Conservation (phyloP, 1,140 invertebrate genomes). For the Drosophila parvula region DNA sequence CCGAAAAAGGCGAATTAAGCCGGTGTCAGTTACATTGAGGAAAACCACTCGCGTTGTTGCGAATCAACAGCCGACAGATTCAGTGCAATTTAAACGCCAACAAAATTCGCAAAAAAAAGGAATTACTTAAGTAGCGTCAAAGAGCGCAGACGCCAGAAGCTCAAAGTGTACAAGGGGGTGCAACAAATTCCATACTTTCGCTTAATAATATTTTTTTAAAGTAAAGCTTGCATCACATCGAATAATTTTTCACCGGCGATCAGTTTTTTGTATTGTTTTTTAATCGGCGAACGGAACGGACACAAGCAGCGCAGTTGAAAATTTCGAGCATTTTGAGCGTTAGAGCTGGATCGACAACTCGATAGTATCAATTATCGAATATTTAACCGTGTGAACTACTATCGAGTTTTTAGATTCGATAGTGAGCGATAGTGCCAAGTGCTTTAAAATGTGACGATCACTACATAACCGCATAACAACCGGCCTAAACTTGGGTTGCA, state of each 20-base stretch:
- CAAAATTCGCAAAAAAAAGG: conserved; percentile 20
- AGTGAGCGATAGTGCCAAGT: too few species aligned
- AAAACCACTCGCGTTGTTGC: conserved; percentile 7
- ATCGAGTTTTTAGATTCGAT: too few species aligned
- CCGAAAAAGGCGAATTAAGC: conserved; percentile 5
- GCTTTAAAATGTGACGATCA: too few species aligned
- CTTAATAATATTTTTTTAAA: not conserved
- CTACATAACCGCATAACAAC: too few species aligned
- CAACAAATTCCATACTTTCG: not conserved
- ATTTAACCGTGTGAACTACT: too few species aligned
- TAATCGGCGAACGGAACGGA: not conserved
- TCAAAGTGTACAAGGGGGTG: not conserved
- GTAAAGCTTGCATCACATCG: not conserved
- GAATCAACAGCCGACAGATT: conserved; percentile 5
- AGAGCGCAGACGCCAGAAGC: conserved; percentile 2
- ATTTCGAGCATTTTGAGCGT: not conserved
- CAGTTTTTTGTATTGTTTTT: conserved; percentile 1
- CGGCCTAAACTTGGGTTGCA: too few species aligned
- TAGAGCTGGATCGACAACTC: too few species aligned
- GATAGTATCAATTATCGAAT: too few species aligned
- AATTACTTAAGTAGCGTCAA: conserved; percentile 6
- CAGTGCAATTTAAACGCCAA: conserved; percentile 4
- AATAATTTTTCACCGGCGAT: conserved; percentile 2
- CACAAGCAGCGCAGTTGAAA: conserved; percentile 1
- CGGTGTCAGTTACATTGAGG: conserved; percentile 19